These are phyloP conservation scores for Papilio elwesi DNA, from an alignment of 2,888 invertebrate genomes.

Conservation along the genomic window DNA sequence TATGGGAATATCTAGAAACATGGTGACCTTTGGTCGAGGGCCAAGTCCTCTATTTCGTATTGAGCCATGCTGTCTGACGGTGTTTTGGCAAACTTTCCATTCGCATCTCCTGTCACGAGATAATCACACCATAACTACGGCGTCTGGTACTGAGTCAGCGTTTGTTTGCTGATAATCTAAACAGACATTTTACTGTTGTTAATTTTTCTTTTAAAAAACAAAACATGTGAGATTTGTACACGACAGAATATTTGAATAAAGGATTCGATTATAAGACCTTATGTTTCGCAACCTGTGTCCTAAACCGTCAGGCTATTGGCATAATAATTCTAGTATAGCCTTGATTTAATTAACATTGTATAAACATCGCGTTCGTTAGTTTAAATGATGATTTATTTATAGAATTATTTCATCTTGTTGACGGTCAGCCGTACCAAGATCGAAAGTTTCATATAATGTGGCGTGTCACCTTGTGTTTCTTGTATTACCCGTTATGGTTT, in stretches of 20 bases:
- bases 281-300: too few relatives aligned
- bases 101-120: not conserved
- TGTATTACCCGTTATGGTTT: not conserved
- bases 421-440: not conserved
- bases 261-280: too few relatives aligned
- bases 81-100: not conserved
- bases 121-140: not conserved
- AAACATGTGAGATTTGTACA: too few relatives aligned
- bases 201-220: too few relatives aligned
- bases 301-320: too few relatives aligned
- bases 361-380: not conserved
- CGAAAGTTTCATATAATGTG: constrained; percentile 4
- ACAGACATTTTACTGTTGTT: too few relatives aligned
- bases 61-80: not conserved
- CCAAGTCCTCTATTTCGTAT: constrained; percentile 20
- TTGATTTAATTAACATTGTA: not conserved
- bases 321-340: too few relatives aligned
- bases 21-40: constrained; percentile 33
- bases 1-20: constrained; percentile 28
- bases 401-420: constrained; percentile 10
- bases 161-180: too few relatives aligned
- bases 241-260: too few relatives aligned
- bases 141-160: too few relatives aligned
- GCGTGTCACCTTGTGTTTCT: not conserved
- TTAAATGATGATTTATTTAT: constrained; percentile 2